Conservation (phyloP, 2,113 vertebrate genomes). For the Rhinogobius similis region DNA sequence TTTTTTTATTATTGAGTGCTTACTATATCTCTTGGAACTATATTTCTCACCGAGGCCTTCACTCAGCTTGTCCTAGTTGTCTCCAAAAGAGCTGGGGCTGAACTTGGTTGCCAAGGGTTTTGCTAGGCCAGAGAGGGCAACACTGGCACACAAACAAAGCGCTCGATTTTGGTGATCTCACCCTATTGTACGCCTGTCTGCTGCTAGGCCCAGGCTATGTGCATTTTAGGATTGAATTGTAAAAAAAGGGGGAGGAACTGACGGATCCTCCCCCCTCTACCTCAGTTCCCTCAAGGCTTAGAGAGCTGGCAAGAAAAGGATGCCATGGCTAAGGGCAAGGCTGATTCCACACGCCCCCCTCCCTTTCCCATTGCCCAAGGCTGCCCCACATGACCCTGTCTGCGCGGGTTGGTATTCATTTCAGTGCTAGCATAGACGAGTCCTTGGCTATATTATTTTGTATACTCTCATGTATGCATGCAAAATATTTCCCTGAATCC, state of each 20-base stretch:
- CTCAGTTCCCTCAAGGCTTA: constrained; percentile 65
- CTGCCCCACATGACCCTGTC: constrained; percentile 63
- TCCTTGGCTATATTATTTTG: constrained; percentile 51
- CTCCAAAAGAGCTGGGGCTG: constrained; percentile 56
- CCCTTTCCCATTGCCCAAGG: constrained; percentile 61
- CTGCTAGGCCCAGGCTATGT: constrained; percentile 59
- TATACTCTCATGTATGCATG: constrained; percentile 21
- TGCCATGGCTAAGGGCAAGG: constrained; percentile 75
- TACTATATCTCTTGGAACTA: constrained; percentile 47
- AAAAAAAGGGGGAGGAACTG: constrained; percentile 27
- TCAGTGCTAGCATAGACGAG: constrained; percentile 23
- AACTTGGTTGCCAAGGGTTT: constrained; percentile 64
- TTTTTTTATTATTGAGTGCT: constrained; percentile 36
- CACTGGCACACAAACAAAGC: constrained; percentile 74
- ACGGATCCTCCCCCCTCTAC: constrained; percentile 58
- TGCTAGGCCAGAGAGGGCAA: constrained; percentile 71
- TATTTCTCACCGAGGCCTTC: constrained; percentile 51
- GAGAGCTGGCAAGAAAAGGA: constrained; percentile 66
- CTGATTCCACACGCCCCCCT: constrained; percentile 57
- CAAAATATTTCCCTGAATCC: constrained; percentile 33
- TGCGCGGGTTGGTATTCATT: constrained; percentile 21
- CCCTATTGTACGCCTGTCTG: constrained; percentile 74
- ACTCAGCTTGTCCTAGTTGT: constrained; percentile 60
- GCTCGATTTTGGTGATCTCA: constrained; percentile 71
- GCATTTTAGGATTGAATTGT: constrained; percentile 56